These are phyloP conservation scores for Podabrus alpinus DNA, from an alignment of 2,888 invertebrate genomes.

Conservation along the genomic window DNA sequence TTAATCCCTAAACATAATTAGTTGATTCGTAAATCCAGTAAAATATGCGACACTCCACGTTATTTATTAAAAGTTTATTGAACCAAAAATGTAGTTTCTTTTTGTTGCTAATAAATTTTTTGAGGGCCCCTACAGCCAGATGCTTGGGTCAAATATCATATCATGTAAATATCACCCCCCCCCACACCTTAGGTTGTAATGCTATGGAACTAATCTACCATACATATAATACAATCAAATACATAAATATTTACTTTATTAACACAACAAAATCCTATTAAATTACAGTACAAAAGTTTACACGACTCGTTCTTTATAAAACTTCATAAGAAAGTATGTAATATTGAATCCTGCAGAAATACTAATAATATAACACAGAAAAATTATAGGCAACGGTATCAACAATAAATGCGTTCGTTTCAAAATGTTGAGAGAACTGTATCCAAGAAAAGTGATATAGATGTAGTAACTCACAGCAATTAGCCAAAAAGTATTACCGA, in stretches of 20 bases:
- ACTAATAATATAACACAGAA: conserved; percentile 78
- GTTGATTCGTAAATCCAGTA: too few relatives aligned
- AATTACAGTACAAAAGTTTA: conserved; percentile 44
- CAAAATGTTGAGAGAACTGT: conserved; percentile 87
- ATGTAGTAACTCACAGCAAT: conserved; percentile 89
- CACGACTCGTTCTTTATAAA: conserved; percentile 81
- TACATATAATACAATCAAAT: not conserved
- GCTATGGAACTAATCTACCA: too few relatives aligned
- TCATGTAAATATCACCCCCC: too few relatives aligned
- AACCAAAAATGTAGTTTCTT: too few relatives aligned
- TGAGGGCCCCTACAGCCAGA: too few relatives aligned
- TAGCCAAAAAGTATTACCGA: conserved; percentile 94
- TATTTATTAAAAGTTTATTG: too few relatives aligned
- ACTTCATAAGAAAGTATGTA: conserved; percentile 77
- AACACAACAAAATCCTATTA: not conserved
- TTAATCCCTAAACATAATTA: too few relatives aligned
- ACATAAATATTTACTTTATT: not conserved
- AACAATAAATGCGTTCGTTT: conserved; percentile 84
- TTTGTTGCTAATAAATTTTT: too few relatives aligned
- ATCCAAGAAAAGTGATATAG: conserved; percentile 96
- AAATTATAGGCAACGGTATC: conserved; percentile 78
- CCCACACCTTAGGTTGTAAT: too few relatives aligned
- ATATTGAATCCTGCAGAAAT: conserved; percentile 83
- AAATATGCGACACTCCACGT: too few relatives aligned
- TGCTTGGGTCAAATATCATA: too few relatives aligned